phyloP scores from a whole-genome alignment of 2,888 invertebrate species.

The Mechanitis mazaeus region DNA sequence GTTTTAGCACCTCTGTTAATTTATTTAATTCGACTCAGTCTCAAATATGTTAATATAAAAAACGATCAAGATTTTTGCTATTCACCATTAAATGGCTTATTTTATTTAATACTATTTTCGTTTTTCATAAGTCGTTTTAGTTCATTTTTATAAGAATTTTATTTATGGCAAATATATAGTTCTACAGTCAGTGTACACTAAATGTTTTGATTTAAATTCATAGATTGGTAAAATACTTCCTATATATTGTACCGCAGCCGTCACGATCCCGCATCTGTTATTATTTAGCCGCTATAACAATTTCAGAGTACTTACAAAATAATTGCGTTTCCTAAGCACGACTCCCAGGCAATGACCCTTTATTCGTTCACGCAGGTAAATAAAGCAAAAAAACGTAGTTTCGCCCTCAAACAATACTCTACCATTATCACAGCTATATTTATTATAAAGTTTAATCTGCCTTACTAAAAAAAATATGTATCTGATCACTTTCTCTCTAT shows the following conservation, averaged over 20 bases:
- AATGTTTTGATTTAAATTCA: too few relatives aligned
- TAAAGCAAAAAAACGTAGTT: slow-evolving; percentile 10
- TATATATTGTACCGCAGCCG: slow-evolving; percentile 35
- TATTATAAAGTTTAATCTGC: background rate
- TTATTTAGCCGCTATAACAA: slow-evolving; percentile 66
- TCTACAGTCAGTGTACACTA: too few relatives aligned
- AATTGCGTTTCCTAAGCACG: slow-evolving; percentile 71
- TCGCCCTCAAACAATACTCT: background rate
- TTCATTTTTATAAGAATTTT: too few relatives aligned
- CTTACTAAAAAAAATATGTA: background rate
- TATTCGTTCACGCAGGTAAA: slow-evolving; percentile 40
- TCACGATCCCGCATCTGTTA: slow-evolving; percentile 61
- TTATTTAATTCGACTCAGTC: slow-evolving; percentile 18
- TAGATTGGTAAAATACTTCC: background rate
- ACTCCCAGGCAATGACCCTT: slow-evolving; percentile 63
- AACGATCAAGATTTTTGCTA: slow-evolving; percentile 8
- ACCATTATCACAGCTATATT: background rate
- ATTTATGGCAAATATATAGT: too few relatives aligned
- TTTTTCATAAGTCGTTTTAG: too few relatives aligned
- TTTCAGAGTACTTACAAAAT: slow-evolving; percentile 63
- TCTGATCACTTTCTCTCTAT: background rate
- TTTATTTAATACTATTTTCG: too few relatives aligned
- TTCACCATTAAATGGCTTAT: too few relatives aligned
- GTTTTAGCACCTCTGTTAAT: slow-evolving; percentile 22
- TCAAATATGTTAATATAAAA: slow-evolving; percentile 9